Evolutionary conservation across 2,113 vertebrate species (phyloP), one percentile per base, ranked within the genome.

Genomic region (Ictidomys tridecemlineatus): DNA sequence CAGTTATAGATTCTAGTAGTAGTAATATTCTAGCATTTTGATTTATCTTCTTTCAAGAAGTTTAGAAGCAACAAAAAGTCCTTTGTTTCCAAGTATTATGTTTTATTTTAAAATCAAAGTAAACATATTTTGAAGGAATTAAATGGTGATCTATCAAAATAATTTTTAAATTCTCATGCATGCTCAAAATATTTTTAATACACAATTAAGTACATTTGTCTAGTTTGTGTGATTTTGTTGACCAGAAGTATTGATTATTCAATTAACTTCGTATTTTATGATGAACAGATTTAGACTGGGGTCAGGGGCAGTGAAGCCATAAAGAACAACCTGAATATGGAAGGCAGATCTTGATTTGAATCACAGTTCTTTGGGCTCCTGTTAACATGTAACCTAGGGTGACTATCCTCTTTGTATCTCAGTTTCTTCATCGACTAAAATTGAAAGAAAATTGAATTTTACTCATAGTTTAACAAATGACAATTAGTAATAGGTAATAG

Each of bases 71-170:
- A 53, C 1, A 61, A 92, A 77, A 85, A 77, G 11, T 0, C 30
- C 3, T 84, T 37, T 28, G 37, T 28, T 72, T 32, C 24, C 7
- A 51, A 89, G 26, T 88, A 82, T 51, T 45, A 86, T 39, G 4
- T 56, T 74, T 94, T 94, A 34, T 72, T 77, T 78, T 34, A 78
- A 95, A 86, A 83, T 20, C 2, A 94, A 79, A 84, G 3, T 53
- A 77, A 85, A 78, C n/a, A 18, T 3, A 72, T 78, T 39, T 56
- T 69, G 48, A 84, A 12, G 20, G 13, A 89, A 80, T 65, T 85
- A 51, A 87, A 77, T 89, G 45, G 1, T 30, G 16, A 80, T 17
- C n/a, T 95, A 72, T 13, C 12, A 61, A 61, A 61, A 61, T 22
- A 61, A 61, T 24, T 61, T 61, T 61, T 26, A 61, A 22, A 61